Percentiles rank a stretch among this genome's conserved stretches.
These are phyloP conservation scores for Labeo rohita DNA, from an alignment of 2,113 vertebrate genomes.

Conservation along the genomic window DNA sequence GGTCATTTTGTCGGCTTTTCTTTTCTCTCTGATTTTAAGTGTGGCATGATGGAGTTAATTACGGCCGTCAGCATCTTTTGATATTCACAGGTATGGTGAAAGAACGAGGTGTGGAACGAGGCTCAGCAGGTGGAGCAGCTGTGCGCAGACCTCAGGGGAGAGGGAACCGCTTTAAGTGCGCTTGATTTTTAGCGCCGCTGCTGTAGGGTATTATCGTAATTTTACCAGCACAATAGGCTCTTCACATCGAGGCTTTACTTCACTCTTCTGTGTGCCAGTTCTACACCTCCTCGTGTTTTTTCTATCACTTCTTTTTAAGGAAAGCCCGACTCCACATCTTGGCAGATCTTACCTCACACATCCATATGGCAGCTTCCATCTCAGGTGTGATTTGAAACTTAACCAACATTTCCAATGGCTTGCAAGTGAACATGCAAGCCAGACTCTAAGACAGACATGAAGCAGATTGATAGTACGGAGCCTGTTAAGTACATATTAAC, in stretches of 20 bases:
- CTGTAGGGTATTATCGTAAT: conserved; percentile 47
- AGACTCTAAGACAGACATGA: neutral
- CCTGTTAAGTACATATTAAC: too few relatives aligned
- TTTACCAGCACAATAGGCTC: neutral
- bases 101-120: conserved; percentile 58
- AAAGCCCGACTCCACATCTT: neutral
- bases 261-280: neutral
- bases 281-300: neutral
- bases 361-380: neutral
- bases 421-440: too few relatives aligned
- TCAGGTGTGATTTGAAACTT: conserved; percentile 12
- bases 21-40: conserved; percentile 52
- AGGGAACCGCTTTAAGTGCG: conserved; percentile 56
- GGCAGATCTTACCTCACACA: conserved; percentile 34
- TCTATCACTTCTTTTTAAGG: conserved; percentile 23
- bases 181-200: conserved; percentile 57
- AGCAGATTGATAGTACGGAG: too few relatives aligned
- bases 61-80: conserved; percentile 65
- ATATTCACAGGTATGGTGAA: conserved; percentile 59
- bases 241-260: neutral
- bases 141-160: conserved; percentile 59
- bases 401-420: neutral
- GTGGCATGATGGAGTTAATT: conserved; percentile 71
- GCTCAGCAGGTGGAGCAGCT: conserved; percentile 73
- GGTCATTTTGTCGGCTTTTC: conserved; percentile 36